Conservation (phyloP, 1,140 invertebrate genomes). For the Anoplophora glabripennis region DNA sequence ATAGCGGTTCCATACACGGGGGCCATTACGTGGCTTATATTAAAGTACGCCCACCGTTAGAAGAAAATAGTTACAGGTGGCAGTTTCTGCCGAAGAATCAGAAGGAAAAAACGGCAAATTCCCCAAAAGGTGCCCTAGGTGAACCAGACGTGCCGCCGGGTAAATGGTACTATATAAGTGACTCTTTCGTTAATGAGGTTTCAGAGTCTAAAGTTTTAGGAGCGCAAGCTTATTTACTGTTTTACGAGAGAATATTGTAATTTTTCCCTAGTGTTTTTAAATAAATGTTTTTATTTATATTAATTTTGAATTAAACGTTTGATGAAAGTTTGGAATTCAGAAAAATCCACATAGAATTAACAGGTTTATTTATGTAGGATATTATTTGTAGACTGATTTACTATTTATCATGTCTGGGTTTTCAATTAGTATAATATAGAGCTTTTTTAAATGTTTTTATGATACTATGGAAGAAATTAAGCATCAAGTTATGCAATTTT, state of each 20-base stretch:
- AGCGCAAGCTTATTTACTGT: conserved; percentile 93
- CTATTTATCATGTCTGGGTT: no score
- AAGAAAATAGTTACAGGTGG: conserved; percentile 61
- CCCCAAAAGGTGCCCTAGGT: conserved; percentile 33
- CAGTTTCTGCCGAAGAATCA: conserved; percentile 64
- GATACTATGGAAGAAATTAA: no score
- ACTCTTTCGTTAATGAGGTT: conserved; percentile 78
- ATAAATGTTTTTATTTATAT: conserved; percentile 3
- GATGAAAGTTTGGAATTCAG: no score
- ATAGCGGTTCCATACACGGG: conserved; percentile 83
- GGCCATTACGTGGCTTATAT: conserved; percentile 98
- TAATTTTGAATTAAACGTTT: no score
- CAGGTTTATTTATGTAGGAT: no score
- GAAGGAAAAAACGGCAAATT: conserved; percentile 46
- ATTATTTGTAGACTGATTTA: no score
- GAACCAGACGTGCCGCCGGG: conserved; percentile 62
- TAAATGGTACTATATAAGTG: conserved; percentile 92
- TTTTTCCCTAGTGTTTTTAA: conserved; percentile 6
- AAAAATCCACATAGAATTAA: no score
- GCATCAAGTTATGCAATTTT: no score
- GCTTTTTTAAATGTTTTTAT: no score
- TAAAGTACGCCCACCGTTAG: conserved; percentile 64
- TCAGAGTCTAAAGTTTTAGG: conserved; percentile 76
- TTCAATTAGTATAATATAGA: no score
- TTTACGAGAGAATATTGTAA: conserved; percentile 88